phyloP scores from a whole-genome alignment of 2,888 invertebrate species.

The Doris montereyensis region DNA sequence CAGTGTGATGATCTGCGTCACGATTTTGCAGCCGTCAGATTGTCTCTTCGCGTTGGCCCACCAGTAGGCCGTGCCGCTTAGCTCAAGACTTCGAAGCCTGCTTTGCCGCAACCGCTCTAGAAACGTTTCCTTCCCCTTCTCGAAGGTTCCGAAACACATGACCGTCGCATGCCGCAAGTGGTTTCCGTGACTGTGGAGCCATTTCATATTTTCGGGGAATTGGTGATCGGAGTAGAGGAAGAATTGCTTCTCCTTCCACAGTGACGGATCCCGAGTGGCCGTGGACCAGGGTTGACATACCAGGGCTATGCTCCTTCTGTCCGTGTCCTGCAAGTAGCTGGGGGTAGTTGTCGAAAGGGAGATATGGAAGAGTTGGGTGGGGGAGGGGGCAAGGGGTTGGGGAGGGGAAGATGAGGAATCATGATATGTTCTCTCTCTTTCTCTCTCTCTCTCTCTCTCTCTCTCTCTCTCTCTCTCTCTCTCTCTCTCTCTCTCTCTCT shows the following conservation, averaged over 20 bases:
- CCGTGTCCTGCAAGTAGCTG: not conserved
- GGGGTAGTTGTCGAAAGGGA: no score
- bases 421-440: no score
- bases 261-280: slow-evolving; percentile 22
- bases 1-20: slow-evolving; percentile 10
- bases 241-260: slow-evolving; percentile 30
- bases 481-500: no score
- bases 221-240: slow-evolving; percentile 23
- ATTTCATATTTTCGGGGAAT: slow-evolving; percentile 15
- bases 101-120: slow-evolving; percentile 4
- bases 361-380: no score
- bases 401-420: no score
- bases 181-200: not conserved
- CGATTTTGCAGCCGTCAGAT: not conserved
- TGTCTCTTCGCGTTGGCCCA: not conserved
- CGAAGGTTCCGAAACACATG: slow-evolving; percentile 28
- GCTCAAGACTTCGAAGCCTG: slow-evolving; percentile 6
- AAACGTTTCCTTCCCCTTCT: slow-evolving; percentile 1
- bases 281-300: slow-evolving; percentile 22
- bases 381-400: no score
- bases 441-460: no score
- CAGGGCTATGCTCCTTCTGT: not conserved
- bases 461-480: no score
- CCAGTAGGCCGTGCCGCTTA: slow-evolving; percentile 31
- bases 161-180: slow-evolving; percentile 24